These are phyloP conservation scores for Rapana venosa DNA, from an alignment of 2,888 invertebrate species.

Conservation along the genomic window DNA sequence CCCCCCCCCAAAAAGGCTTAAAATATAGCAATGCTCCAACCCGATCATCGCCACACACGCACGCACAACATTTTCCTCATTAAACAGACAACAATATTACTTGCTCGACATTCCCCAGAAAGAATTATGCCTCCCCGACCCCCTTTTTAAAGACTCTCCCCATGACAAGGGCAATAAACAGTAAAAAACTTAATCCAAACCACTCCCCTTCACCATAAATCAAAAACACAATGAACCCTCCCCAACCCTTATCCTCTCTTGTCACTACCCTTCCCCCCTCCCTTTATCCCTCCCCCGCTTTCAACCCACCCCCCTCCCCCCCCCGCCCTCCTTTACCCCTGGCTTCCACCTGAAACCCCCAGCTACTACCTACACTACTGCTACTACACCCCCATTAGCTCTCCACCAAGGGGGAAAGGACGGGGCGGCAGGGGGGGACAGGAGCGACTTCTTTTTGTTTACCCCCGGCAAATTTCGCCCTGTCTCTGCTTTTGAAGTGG, in stretches of 20 bases:
- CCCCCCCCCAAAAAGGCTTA: background rate
- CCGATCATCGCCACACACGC: background rate
- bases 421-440: background rate
- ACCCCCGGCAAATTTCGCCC: too few relatives aligned
- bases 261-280: too few relatives aligned
- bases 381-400: conserved; percentile 13
- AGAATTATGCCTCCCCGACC: too few relatives aligned
- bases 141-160: too few relatives aligned
- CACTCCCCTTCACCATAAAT: background rate
- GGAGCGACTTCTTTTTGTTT: background rate
- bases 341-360: background rate
- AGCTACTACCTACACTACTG: background rate
- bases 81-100: background rate
- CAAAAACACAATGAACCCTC: background rate
- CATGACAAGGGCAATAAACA: too few relatives aligned
- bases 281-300: background rate
- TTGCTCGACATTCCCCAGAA: background rate
- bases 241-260: background rate
- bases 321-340: background rate
- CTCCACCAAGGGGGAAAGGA: background rate
- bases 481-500: conserved; percentile 8
- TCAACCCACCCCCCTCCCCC: background rate
- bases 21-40: too few relatives aligned
- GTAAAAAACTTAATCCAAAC: background rate
- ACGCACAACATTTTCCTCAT: background rate